Conservation (phyloP, 1,140 invertebrate genomes). For the Orius insidiosus region DNA sequence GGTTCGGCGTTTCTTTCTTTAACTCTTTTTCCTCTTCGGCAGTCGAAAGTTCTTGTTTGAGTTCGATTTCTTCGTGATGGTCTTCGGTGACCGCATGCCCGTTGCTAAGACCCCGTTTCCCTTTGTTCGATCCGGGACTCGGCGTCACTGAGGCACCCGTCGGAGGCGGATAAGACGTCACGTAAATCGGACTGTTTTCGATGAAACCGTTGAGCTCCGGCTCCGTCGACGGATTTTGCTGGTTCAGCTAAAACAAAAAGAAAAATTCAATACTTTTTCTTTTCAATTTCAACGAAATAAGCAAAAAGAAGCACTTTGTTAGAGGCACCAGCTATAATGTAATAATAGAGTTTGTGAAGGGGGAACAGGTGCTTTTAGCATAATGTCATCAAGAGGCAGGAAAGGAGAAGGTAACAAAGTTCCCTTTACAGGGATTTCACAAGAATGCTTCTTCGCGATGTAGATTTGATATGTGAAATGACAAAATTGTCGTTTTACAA, state of each 20-base stretch:
- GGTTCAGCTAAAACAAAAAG: constrained; percentile 42
- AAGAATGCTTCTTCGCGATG: too few species aligned
- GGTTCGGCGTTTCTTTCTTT: not conserved
- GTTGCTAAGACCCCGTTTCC: constrained; percentile 8
- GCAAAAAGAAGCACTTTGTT: not conserved
- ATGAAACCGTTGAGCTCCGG: constrained; percentile 51
- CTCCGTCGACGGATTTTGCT: constrained; percentile 31
- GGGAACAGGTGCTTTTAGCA: constrained; percentile 2
- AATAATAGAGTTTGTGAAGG: constrained; percentile 1
- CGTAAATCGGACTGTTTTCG: constrained; percentile 56
- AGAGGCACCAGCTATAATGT: not conserved
- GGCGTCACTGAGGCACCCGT: not conserved
- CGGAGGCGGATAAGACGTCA: constrained; percentile 45
- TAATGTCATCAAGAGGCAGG: constrained; percentile 4
- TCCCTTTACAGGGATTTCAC: not conserved
- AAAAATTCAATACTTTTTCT: not conserved
- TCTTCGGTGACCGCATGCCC: constrained; percentile 11
- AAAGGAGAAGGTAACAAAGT: not conserved
- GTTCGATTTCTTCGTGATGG: constrained; percentile 20
- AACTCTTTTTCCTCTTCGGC: constrained; percentile 7
- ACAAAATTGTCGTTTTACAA: too few species aligned
- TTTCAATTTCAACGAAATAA: not conserved
- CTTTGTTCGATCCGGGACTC: constrained; percentile 11
- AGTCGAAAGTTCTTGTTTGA: constrained; percentile 22
- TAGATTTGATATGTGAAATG: too few species aligned